Evolutionary conservation across 2,888 invertebrate genomes (phyloP).

Genomic region (Polyommatus iphigenia): DNA sequence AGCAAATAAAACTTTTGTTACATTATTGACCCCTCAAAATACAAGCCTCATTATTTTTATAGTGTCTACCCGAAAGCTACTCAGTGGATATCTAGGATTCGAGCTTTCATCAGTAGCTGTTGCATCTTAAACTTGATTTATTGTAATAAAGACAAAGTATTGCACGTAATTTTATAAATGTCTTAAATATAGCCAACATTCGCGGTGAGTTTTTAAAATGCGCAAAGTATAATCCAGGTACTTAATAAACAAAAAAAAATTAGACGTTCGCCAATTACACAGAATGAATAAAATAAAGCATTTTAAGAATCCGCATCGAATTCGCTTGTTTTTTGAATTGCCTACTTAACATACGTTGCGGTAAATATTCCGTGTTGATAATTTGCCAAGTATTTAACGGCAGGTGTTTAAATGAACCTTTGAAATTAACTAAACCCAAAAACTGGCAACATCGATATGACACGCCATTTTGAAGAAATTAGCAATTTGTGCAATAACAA

Average conservation of each 20-base stretch:
- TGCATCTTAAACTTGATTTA: too few relatives aligned
- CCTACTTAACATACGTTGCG: conserved; percentile 31
- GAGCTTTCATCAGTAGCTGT: too few relatives aligned
- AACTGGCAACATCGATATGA: not conserved
- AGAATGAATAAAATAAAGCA: conserved; percentile 7
- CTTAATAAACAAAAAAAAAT: not conserved
- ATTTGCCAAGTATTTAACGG: conserved; percentile 31
- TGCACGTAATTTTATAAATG: too few relatives aligned
- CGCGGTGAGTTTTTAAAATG: not conserved
- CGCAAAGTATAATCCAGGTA: not conserved
- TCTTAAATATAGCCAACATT: too few relatives aligned
- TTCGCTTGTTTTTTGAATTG: not conserved
- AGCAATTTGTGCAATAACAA: not conserved
- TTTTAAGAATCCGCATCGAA: conserved; percentile 33
- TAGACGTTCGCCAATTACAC: not conserved
- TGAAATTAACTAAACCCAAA: not conserved
- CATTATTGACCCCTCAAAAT: too few relatives aligned
- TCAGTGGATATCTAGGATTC: too few relatives aligned
- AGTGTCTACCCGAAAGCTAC: too few relatives aligned
- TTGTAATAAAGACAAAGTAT: too few relatives aligned
- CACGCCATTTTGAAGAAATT: not conserved
- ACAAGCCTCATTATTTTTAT: too few relatives aligned
- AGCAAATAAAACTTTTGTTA: too few relatives aligned
- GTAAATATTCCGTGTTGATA: conserved; percentile 34
- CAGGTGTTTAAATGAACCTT: conserved; percentile 21